Conservation (phyloP, 2,888 invertebrate genomes). For the Notodonta dromedarius region DNA sequence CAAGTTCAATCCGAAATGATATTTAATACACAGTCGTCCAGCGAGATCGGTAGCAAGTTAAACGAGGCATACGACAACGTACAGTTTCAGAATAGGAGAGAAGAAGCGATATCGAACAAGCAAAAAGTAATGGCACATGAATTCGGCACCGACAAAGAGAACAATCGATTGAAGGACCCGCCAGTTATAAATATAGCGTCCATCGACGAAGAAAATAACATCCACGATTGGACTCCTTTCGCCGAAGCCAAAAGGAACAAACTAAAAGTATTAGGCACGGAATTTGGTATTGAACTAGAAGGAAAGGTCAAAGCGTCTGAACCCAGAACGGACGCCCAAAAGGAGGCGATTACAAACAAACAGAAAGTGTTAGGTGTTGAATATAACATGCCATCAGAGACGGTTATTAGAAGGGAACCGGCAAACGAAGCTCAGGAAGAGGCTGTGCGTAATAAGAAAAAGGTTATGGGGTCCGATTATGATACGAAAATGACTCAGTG, state of each 20-base stretch:
- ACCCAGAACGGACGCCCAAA: slow-evolving; percentile 77
- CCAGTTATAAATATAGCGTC: slow-evolving; percentile 41
- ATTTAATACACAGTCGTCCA: slow-evolving; percentile 47
- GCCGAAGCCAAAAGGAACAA: slow-evolving; percentile 69
- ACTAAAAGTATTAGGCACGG: slow-evolving; percentile 64
- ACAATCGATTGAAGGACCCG: slow-evolving; percentile 51
- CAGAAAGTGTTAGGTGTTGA: slow-evolving; percentile 85
- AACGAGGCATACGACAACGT: slow-evolving; percentile 57
- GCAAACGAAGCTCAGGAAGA: slow-evolving; percentile 70
- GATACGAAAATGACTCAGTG: slow-evolving; percentile 35
- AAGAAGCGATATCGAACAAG: slow-evolving; percentile 76
- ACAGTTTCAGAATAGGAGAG: slow-evolving; percentile 65
- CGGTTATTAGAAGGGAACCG: slow-evolving; percentile 49
- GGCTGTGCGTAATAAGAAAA: slow-evolving; percentile 65
- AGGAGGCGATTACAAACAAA: slow-evolving; percentile 85
- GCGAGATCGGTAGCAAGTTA: slow-evolving; percentile 63
- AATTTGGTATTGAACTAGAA: slow-evolving; percentile 47
- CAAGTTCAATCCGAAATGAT: slow-evolving; percentile 41
- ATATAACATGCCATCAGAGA: slow-evolving; percentile 74
- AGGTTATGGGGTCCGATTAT: slow-evolving; percentile 51
- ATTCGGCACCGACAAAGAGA: slow-evolving; percentile 66
- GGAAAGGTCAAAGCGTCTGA: slow-evolving; percentile 27
- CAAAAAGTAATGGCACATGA: slow-evolving; percentile 81
- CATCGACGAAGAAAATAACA: slow-evolving; percentile 65
- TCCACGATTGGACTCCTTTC: slow-evolving; percentile 52